A percentile compares a stretch with the other conserved stretches of the same genome.
Evolutionary conservation across 35 echinoderm and acorn worm species (phyloP).

Genomic region (Ptychodera flava): DNA sequence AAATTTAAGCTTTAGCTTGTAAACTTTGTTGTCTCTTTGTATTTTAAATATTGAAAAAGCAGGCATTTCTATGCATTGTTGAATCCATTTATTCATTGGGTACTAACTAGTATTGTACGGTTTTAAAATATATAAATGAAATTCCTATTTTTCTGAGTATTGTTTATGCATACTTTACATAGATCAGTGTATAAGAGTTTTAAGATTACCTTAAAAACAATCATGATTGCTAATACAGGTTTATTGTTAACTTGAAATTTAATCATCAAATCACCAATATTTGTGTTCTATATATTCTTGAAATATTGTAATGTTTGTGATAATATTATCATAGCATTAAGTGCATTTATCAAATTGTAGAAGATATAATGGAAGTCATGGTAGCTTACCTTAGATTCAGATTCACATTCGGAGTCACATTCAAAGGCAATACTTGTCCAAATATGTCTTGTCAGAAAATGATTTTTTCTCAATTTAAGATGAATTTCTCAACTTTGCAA

Average conservation of each 20-base stretch:
- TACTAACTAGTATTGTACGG: background rate
- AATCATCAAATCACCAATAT: background rate
- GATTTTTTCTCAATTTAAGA: background rate
- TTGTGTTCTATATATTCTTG: background rate
- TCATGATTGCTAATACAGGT: background rate
- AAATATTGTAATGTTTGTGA: background rate
- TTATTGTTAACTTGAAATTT: background rate
- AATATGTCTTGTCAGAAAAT: background rate
- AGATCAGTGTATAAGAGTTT: background rate
- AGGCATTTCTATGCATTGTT: background rate
- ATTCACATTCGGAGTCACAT: no score
- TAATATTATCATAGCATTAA: background rate
- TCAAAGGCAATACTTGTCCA: background rate
- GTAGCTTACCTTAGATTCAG: no score
- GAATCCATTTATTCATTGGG: background rate
- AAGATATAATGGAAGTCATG: background rate
- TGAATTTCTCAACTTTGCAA: background rate
- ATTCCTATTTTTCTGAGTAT: background rate
- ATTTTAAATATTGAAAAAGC: background rate
- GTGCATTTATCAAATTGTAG: background rate
- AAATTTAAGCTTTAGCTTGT: no score
- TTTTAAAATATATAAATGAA: background rate
- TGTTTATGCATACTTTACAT: background rate
- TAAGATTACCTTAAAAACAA: no score
- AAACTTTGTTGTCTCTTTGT: no score